phyloP scores from a whole-genome alignment of 1,140 invertebrate genomes.

The Atta cephalotes region DNA sequence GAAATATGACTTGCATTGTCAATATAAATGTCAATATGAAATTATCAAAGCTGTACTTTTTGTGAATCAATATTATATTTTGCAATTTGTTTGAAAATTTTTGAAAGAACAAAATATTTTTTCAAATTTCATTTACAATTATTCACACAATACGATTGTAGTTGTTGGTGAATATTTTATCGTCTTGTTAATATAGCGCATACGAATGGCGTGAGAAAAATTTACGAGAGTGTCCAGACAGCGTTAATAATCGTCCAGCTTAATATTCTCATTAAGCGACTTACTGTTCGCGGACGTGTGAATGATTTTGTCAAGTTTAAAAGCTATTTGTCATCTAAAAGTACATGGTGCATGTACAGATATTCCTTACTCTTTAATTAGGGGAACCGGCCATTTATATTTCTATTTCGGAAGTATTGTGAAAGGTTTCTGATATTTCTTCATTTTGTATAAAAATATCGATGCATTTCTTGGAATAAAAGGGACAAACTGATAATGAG shows the following conservation, averaged over 20 bases:
- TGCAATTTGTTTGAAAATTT: background rate
- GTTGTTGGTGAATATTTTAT: slow-evolving; percentile 39
- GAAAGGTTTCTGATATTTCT: background rate
- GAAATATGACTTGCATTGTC: background rate
- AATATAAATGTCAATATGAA: background rate
- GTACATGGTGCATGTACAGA: background rate
- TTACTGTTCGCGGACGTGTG: slow-evolving; percentile 1
- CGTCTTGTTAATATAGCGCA: slow-evolving; percentile 3
- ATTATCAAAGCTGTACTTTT: background rate
- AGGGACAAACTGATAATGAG: slow-evolving; percentile 38
- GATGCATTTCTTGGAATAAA: slow-evolving; percentile 18
- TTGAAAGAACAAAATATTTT: background rate
- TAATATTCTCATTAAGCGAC: slow-evolving; percentile 72
- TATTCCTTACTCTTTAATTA: background rate
- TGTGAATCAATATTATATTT: slow-evolving; percentile 1
- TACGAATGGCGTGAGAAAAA: slow-evolving; percentile 70
- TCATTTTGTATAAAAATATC: background rate
- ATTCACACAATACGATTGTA: background rate
- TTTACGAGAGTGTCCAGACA: slow-evolving; percentile 58
- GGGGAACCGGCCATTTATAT: too few species aligned
- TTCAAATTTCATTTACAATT: background rate
- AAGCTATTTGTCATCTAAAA: slow-evolving; percentile 1
- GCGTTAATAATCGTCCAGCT: slow-evolving; percentile 66
- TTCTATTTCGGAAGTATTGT: too few species aligned
- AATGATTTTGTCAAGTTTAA: slow-evolving; percentile 55